Percentiles rank a stretch among this genome's conserved stretches.
Conservation (phyloP, 1,140 invertebrate genomes). For the Cotesia chilonis region DNA sequence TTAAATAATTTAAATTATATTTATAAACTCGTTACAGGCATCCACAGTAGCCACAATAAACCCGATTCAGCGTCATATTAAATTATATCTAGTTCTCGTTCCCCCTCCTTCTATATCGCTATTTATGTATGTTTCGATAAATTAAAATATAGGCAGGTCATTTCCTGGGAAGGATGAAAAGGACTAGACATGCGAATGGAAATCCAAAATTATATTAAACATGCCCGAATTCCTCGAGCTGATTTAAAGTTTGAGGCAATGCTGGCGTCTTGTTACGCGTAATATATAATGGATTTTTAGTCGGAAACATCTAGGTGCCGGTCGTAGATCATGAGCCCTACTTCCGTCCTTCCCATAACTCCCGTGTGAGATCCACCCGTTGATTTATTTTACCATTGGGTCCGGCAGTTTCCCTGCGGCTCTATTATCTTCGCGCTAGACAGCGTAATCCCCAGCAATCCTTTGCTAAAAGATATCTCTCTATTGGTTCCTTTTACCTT, state of each 20-base stretch:
- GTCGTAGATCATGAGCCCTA: slow-evolving; percentile 59
- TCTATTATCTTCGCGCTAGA: slow-evolving; percentile 55
- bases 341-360: slow-evolving; percentile 55
- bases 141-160: background rate
- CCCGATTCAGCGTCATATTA: too few species aligned
- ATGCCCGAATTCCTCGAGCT: slow-evolving; percentile 43
- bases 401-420: slow-evolving; percentile 43
- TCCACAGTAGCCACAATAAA: background rate
- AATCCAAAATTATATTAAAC: slow-evolving; percentile 51
- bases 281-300: slow-evolving; percentile 63
- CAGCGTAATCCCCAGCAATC: slow-evolving; percentile 36
- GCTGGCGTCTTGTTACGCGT: slow-evolving; percentile 48
- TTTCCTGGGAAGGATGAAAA: slow-evolving; percentile 2
- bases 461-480: slow-evolving; percentile 27
- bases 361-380: slow-evolving; percentile 47
- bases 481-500: slow-evolving; percentile 9
- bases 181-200: slow-evolving; percentile 32
- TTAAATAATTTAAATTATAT: background rate
- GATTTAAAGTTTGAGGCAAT: slow-evolving; percentile 46
- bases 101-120: too few species aligned
- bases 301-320: slow-evolving; percentile 54
- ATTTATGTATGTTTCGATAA: background rate
- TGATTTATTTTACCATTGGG: slow-evolving; percentile 59
- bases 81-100: too few species aligned
- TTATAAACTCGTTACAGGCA: background rate